These are phyloP conservation scores for Drosophila arawakana DNA, from an alignment of 1,140 invertebrate species.

Conservation along the genomic window DNA sequence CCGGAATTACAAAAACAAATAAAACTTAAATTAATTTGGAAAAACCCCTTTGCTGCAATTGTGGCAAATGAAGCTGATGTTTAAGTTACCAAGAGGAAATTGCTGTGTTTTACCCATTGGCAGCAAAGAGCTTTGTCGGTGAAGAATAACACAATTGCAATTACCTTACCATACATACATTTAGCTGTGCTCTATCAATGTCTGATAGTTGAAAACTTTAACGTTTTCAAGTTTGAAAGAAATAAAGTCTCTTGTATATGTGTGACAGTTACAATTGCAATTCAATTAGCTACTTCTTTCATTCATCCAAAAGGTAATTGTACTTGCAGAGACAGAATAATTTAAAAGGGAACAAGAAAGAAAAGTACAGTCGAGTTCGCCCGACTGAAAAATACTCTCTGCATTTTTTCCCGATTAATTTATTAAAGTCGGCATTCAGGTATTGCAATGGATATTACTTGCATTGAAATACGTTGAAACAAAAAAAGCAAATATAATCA, in stretches of 20 bases:
- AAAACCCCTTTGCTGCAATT: slow-evolving; percentile 26
- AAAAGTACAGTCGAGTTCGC: no score
- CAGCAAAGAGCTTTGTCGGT: not conserved
- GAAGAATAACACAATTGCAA: slow-evolving; percentile 16
- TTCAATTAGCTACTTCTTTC: slow-evolving; percentile 35
- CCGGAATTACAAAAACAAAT: slow-evolving; percentile 7
- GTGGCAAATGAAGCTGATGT: slow-evolving; percentile 1
- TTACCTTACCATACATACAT: slow-evolving; percentile 25
- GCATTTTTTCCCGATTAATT: no score
- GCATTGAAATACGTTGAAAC: no score
- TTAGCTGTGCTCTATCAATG: not conserved
- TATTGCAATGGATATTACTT: no score
- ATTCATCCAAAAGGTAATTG: slow-evolving; percentile 16
- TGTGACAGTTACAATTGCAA: slow-evolving; percentile 37
- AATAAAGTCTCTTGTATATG: slow-evolving; percentile 23
- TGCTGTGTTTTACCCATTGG: slow-evolving; percentile 1
- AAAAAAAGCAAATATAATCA: no score
- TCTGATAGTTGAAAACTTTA: slow-evolving; percentile 7
- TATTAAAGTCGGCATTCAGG: no score
- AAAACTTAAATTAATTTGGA: slow-evolving; percentile 33
- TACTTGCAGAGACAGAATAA: slow-evolving; percentile 15
- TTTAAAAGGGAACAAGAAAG: not conserved
- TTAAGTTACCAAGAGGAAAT: slow-evolving; percentile 3
- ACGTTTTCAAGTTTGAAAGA: slow-evolving; percentile 18
- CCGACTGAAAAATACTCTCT: no score